Evolutionary conservation across 2,797 vertebrate species (phyloP), one percentile per base, ranked within the genome.

Genomic region (Mallotus villosus): DNA sequence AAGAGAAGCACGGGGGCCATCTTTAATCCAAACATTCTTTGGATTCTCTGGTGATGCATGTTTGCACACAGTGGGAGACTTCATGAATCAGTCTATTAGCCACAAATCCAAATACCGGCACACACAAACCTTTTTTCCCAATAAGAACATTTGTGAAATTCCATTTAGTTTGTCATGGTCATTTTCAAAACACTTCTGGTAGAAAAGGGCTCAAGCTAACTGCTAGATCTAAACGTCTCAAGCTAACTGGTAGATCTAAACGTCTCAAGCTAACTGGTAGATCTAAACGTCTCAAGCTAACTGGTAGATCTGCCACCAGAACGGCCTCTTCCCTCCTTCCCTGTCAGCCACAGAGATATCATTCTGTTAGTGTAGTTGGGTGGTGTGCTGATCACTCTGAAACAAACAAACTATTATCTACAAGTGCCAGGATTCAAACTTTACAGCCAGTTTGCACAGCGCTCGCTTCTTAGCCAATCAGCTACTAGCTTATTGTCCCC

Each of bases 1-100:
- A 77, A 81, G 78, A 79, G 69, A 16, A 19, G 60, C 68, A 79
- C 77, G 72, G 62, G 63, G 72, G 67, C 24, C 25, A 78, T 84
- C 29, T 89, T 80, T 76, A 83, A 86, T 87, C 83, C 86, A 87
- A 84, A 79, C 77, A 68, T 81, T 78, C 69, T 9, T 64, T 57
- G 68, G 79, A 78, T 77, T 76, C 55, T 77, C 55, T 74, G 64
- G 69, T 77, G 81, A 29, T 68, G 51, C 81, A 83, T 82, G 73
- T 71, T 71, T 70, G 58, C 55, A 55, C 58, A 74, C 68, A 71
- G 12, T 11, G 37, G 37, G 11, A 12, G 9, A 12, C 37, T 41
- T 41, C 37, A 41, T 41, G 37, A 41, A 41, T 41, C 6, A 24
- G 63, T 49, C 37, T 25, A 22, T 51, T 24, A 41, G 11, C 37